phyloP scores from a whole-genome alignment of 2,797 vertebrate genomes.

The Enteromius viviparus region DNA sequence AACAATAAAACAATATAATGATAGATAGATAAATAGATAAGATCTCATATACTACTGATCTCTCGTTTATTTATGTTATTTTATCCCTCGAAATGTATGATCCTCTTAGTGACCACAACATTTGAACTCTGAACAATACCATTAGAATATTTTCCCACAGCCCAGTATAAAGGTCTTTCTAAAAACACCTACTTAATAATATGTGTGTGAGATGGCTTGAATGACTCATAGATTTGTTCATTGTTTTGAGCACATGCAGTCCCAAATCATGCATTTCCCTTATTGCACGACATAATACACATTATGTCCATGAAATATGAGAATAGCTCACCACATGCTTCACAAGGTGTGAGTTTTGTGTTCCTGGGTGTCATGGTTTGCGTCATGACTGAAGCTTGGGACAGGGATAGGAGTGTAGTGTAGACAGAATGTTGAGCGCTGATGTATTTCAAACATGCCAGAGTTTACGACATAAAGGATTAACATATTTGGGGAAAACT shows the following conservation, averaged over 20 bases:
- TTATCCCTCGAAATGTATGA: not conserved
- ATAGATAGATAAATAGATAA: not conserved
- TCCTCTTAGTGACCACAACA: conserved; percentile 18
- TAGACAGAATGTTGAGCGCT: conserved; percentile 24
- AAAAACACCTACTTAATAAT: conserved; percentile 51
- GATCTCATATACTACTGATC: not conserved
- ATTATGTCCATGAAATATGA: conserved; percentile 44
- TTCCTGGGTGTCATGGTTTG: conserved; percentile 29
- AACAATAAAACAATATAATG: not conserved
- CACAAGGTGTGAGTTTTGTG: conserved; percentile 7
- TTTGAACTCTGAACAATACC: conserved; percentile 24
- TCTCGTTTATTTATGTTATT: not conserved
- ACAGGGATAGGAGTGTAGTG: conserved; percentile 1
- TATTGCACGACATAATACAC: conserved; percentile 36
- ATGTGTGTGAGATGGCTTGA: conserved; percentile 38
- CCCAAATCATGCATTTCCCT: conserved; percentile 43
- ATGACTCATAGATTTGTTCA: conserved; percentile 43
- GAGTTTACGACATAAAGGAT: conserved; percentile 27
- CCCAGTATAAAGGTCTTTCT: conserved; percentile 39
- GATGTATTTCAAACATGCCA: conserved; percentile 33
- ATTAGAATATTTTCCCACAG: conserved; percentile 48
- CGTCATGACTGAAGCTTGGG: not conserved
- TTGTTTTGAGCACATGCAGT: conserved; percentile 37
- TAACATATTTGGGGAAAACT: conserved; percentile 37
- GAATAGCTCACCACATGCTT: conserved; percentile 13